Evolutionary conservation across 2,113 vertebrate species (phyloP).

Genomic region (Lasiurus cinereus): DNA sequence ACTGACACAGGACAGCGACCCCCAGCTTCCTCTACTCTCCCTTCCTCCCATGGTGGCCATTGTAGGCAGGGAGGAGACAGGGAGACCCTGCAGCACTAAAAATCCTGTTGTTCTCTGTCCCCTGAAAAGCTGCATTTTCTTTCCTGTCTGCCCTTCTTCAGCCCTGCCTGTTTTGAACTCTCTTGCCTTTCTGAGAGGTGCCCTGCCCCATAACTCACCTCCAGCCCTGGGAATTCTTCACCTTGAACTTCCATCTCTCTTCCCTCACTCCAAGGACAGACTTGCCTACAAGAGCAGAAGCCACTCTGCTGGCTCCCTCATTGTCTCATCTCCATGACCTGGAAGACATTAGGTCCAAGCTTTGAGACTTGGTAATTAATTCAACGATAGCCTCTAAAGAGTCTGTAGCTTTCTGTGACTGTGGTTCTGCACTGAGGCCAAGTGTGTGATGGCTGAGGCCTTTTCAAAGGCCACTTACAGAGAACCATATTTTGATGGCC

Average conservation of each 20-base stretch:
- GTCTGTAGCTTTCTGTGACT: neutral
- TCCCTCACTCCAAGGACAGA: neutral
- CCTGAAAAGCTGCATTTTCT: neutral
- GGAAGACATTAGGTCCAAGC: neutral
- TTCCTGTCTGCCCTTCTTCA: neutral
- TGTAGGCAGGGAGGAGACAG: neutral
- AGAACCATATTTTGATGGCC: neutral
- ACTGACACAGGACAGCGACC: constrained; percentile 32
- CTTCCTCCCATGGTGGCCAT: constrained; percentile 42
- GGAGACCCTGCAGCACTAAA: neutral
- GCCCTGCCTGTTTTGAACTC: neutral
- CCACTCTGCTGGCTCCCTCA: neutral
- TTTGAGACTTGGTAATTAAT: neutral
- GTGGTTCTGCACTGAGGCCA: neutral
- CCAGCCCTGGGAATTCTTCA: neutral
- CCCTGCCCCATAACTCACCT: neutral
- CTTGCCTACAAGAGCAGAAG: neutral
- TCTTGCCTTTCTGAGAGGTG: constrained; percentile 3
- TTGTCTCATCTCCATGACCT: neutral
- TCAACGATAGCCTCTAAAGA: neutral
- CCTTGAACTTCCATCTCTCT: neutral
- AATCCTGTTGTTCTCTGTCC: neutral
- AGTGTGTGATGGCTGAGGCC: neutral
- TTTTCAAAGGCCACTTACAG: neutral
- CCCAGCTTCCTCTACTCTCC: neutral